phyloP scores from a whole-genome alignment of 35 echinoderm and acorn worm species.

The Apostichopus californicus region DNA sequence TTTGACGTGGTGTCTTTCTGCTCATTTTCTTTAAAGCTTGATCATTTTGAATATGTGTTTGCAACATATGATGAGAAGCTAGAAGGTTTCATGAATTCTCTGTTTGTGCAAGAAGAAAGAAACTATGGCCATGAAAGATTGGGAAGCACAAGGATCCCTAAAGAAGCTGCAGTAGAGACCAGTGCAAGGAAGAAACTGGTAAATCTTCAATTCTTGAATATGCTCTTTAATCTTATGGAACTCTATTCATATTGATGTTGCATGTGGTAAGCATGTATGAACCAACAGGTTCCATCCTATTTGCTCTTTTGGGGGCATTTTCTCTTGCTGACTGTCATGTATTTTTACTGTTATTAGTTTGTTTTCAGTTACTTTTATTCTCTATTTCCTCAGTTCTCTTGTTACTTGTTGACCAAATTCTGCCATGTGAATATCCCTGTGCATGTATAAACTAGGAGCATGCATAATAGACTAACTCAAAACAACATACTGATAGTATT shows the following conservation, averaged over 20 bases:
- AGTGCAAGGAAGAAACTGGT: slow-evolving; percentile 83
- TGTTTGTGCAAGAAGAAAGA: slow-evolving; percentile 85
- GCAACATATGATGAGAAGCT: slow-evolving; percentile 84
- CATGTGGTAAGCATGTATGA: background rate
- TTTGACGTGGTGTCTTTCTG: background rate
- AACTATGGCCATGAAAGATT: slow-evolving; percentile 89
- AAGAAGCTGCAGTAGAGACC: slow-evolving; percentile 80
- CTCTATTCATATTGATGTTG: background rate
- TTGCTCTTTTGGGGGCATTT: too few species aligned
- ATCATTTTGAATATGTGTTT: slow-evolving; percentile 87
- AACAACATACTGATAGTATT: too few species aligned
- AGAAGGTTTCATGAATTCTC: slow-evolving; percentile 68
- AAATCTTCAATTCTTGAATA: background rate
- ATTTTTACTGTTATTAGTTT: background rate
- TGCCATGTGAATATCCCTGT: too few species aligned
- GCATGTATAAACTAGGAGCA: too few species aligned
- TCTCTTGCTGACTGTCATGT: background rate
- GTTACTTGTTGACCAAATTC: too few species aligned
- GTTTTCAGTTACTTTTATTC: too few species aligned
- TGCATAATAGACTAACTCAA: too few species aligned
- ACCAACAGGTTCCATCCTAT: background rate
- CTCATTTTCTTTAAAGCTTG: slow-evolving; percentile 67
- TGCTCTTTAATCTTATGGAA: background rate
- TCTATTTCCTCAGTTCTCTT: too few species aligned
- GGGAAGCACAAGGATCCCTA: slow-evolving; percentile 79